Evolutionary conservation across 1,140 invertebrate genomes (phyloP).

Genomic region (Drosophila ficusphila): DNA sequence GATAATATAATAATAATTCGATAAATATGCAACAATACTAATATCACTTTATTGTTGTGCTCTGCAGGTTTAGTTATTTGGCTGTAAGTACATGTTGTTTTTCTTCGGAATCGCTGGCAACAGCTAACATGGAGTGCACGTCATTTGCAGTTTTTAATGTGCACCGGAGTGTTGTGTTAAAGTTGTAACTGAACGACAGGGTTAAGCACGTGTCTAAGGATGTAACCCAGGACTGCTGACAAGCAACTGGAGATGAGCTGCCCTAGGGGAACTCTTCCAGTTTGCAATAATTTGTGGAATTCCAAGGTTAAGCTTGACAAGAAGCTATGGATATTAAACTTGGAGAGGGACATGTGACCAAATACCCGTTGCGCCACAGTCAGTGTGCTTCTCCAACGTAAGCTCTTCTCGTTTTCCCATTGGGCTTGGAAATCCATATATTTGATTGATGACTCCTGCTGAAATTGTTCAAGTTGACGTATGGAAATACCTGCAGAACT

Average conservation of each 20-base stretch:
- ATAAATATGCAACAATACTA: too few relatives aligned
- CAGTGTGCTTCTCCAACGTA: slow-evolving; percentile 6
- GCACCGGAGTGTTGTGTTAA: slow-evolving; percentile 5
- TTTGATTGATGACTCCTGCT: slow-evolving; percentile 29
- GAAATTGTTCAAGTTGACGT: slow-evolving; percentile 3
- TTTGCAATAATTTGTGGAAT: slow-evolving; percentile 10
- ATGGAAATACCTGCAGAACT: slow-evolving; percentile 6
- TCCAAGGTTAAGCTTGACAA: neutral
- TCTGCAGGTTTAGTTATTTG: slow-evolving; percentile 3
- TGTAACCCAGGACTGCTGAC: slow-evolving; percentile 4
- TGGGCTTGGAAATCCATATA: neutral
- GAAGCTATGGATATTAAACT: slow-evolving; percentile 14
- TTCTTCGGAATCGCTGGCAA: slow-evolving; percentile 9
- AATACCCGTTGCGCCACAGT: slow-evolving; percentile 1
- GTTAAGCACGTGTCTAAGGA: slow-evolving; percentile 1
- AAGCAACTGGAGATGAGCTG: neutral
- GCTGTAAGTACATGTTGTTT: slow-evolving; percentile 41
- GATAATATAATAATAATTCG: too few relatives aligned
- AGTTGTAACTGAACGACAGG: slow-evolving; percentile 33
- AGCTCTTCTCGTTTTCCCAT: neutral
- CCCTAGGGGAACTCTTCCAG: neutral
- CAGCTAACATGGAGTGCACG: slow-evolving; percentile 50
- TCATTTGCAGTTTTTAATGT: slow-evolving; percentile 46
- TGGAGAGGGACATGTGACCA: slow-evolving; percentile 1
- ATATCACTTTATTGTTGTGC: slow-evolving; percentile 15